phyloP scores from a whole-genome alignment of 2,888 invertebrate genomes.

The Macaria liturata region DNA sequence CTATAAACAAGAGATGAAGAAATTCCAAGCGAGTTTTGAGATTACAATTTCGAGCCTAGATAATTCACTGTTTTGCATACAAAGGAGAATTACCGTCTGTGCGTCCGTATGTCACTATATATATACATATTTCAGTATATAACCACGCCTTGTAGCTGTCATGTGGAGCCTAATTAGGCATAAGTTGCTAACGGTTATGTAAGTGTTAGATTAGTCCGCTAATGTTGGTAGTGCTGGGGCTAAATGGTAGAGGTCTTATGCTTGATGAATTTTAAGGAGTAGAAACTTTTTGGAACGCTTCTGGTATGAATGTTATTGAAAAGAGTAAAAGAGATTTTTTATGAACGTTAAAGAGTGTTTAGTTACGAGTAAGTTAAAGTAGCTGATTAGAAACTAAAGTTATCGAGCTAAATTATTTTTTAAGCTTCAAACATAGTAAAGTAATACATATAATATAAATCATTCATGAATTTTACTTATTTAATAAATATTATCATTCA shows the following conservation, averaged over 20 bases:
- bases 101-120: constrained; percentile 74
- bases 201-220: constrained; percentile 41
- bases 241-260: constrained; percentile 2
- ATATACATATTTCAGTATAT: constrained; percentile 46
- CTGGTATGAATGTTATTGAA: too few relatives aligned
- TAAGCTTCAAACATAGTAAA: too few relatives aligned
- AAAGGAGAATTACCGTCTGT: constrained; percentile 80
- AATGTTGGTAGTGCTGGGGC: constrained; percentile 12
- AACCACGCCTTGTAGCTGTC: constrained; percentile 81
- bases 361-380: too few relatives aligned
- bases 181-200: constrained; percentile 54
- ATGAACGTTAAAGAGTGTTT: too few relatives aligned
- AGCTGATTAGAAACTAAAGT: too few relatives aligned
- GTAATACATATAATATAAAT: too few relatives aligned
- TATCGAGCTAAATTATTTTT: too few relatives aligned
- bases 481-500: too few relatives aligned
- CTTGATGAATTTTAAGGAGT: not conserved
- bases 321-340: too few relatives aligned
- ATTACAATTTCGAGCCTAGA: constrained; percentile 82
- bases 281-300: not conserved
- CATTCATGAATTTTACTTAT: too few relatives aligned
- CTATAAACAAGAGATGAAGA: constrained; percentile 76
- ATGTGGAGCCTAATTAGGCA: constrained; percentile 80
- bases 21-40: constrained; percentile 79
- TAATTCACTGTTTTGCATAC: constrained; percentile 82